Percentiles rank a stretch among this genome's conserved stretches.
These are phyloP conservation scores for Drosophila anceps DNA, from an alignment of 2,888 invertebrate genomes.

Conservation along the genomic window DNA sequence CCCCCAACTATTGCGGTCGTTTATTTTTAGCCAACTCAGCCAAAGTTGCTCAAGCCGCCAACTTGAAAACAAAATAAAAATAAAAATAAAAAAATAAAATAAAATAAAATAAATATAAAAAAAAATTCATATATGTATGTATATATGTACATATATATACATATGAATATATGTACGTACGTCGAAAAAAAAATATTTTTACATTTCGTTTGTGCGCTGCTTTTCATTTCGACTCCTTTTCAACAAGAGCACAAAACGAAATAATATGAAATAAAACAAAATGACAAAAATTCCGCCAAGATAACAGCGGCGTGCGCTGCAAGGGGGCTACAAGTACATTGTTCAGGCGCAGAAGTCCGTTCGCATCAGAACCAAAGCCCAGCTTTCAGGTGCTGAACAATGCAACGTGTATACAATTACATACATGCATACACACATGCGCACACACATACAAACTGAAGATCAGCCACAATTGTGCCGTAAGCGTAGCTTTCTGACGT, in stretches of 20 bases:
- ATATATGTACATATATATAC: not conserved
- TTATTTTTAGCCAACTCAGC: constrained; percentile 80
- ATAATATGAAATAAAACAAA: constrained; percentile 69
- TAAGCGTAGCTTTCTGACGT: constrained; percentile 32
- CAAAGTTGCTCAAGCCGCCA: constrained; percentile 77
- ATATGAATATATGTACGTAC: constrained; percentile 6
- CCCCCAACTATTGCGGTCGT: constrained; percentile 67
- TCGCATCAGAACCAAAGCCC: constrained; percentile 3
- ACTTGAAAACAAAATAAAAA: constrained; percentile 63
- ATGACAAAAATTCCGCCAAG: constrained; percentile 60
- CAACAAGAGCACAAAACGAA: constrained; percentile 62
- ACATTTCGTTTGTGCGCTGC: constrained; percentile 72
- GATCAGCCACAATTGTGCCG: constrained; percentile 14
- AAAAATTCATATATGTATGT: not conserved
- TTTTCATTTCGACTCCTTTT: constrained; percentile 79
- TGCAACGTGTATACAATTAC: not conserved
- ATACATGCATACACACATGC: not conserved
- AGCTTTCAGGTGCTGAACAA: constrained; percentile 16
- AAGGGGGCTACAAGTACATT: constrained; percentile 12
- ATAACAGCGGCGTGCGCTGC: constrained; percentile 37
- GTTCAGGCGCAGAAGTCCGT: not conserved
- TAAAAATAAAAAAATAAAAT: constrained; percentile 1
- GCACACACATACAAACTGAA: not conserved
- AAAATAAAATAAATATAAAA: constrained; percentile 13
- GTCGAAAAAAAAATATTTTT: constrained; percentile 67